Conservation (phyloP, 2,888 invertebrate genomes). For the Hypselothyrea guttata region DNA sequence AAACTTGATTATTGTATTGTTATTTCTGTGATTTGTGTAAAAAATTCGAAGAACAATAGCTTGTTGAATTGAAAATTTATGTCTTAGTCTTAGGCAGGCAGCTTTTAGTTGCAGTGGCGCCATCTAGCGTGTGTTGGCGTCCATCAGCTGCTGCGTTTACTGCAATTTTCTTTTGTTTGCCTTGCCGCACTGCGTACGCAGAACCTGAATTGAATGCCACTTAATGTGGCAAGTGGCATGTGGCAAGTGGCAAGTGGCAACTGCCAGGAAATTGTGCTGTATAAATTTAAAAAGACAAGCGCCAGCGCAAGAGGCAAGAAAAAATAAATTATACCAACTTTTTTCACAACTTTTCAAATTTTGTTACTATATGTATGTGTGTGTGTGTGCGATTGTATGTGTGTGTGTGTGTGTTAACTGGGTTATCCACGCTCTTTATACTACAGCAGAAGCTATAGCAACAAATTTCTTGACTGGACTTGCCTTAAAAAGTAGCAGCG, state of each 20-base stretch:
- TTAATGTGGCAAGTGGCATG: constrained; percentile 20
- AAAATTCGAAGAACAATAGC: too few relatives aligned
- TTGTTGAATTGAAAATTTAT: too few relatives aligned
- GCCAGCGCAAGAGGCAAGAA: background rate
- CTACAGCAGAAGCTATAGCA: constrained; percentile 18
- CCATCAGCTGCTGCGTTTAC: background rate
- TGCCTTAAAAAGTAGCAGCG: constrained; percentile 69
- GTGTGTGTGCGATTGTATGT: background rate
- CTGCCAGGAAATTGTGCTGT: constrained; percentile 3
- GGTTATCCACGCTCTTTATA: background rate
- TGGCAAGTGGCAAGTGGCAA: constrained; percentile 10
- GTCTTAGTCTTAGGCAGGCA: too few relatives aligned
- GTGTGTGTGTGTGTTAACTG: background rate
- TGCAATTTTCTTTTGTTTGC: constrained; percentile 5
- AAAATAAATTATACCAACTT: too few relatives aligned
- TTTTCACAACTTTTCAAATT: too few relatives aligned
- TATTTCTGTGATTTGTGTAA: too few relatives aligned
- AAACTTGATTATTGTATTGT: too few relatives aligned
- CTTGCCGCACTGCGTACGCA: constrained; percentile 18
- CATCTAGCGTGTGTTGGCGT: constrained; percentile 1
- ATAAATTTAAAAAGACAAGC: constrained; percentile 12
- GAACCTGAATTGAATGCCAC: constrained; percentile 27
- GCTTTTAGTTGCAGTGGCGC: too few relatives aligned
- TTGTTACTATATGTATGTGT: too few relatives aligned
- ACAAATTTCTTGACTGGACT: constrained; percentile 58